These are phyloP conservation scores for Tetramorium simillimum DNA, from an alignment of 1,140 invertebrate genomes.

Conservation along the genomic window DNA sequence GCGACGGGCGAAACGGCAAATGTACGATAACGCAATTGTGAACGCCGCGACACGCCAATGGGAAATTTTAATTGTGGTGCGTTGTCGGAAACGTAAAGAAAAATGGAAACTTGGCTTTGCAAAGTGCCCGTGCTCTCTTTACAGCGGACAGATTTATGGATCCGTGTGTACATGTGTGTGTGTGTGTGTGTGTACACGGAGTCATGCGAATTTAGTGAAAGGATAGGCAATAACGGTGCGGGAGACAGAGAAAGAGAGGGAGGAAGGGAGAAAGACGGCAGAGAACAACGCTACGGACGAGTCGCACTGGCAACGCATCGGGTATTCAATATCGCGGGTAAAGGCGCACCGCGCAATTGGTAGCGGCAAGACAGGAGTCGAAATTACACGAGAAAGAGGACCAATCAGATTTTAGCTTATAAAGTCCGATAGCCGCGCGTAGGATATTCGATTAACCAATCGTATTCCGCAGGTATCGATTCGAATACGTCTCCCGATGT, in stretches of 20 bases:
- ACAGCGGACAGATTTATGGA: conserved; percentile 35
- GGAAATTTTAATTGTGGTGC: neutral
- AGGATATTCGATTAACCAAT: conserved; percentile 87
- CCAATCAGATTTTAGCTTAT: conserved; percentile 89
- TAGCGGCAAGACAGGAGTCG: conserved; percentile 80
- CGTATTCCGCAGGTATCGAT: conserved; percentile 83
- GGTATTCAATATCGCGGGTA: conserved; percentile 79
- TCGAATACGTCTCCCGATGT: conserved; percentile 68
- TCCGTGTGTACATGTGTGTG: neutral
- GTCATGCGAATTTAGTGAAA: conserved; percentile 58
- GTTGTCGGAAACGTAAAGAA: conserved; percentile 18
- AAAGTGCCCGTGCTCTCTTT: conserved; percentile 41
- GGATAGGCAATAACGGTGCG: conserved; percentile 54
- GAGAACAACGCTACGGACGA: conserved; percentile 63
- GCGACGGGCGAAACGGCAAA: neutral
- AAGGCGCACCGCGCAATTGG: conserved; percentile 83
- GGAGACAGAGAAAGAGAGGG: neutral
- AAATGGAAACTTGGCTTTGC: conserved; percentile 25
- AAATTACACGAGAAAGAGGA: conserved; percentile 85
- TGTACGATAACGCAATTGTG: neutral
- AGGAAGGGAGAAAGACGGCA: conserved; percentile 18
- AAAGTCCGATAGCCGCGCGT: conserved; percentile 85
- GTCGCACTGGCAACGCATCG: conserved; percentile 72
- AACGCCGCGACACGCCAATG: neutral
- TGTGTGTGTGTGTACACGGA: neutral